Base-by-base conservation (phyloP, 1,140 invertebrate genomes). In the Hirudo medicinalis region DNA sequence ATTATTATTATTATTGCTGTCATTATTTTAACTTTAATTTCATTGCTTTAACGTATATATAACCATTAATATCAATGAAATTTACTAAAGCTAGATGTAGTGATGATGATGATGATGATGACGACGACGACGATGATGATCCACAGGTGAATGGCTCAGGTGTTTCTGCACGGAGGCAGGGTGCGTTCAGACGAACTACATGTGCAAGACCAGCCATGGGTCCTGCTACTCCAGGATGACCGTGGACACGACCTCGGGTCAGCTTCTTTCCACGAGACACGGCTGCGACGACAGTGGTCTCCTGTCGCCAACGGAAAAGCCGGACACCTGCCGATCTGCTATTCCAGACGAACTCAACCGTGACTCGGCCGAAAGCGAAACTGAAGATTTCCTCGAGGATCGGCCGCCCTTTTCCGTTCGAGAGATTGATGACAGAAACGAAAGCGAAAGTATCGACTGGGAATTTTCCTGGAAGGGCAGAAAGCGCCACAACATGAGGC, bases 181-280 rank as follows among this genome's bases (percentile, higher is more conserved):
- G 1, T 63, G 57, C 57, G 57, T 63, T 6, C 57, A 63, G 57
- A 63, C 57, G 57, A 63, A 63, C 57, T 63, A 63, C 57, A 63
- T 63, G 57, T 63, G 57, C 57, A 63, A 63, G 57, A 32, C 29
- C 57, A 63, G 15, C 22, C 22, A 13, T 6, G 22, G 22, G 17
- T 63, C 57, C 57, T 63, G 57, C 57, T 63, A 63, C 57, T 63
- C 57, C 29, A 63, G 22, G 22, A 63, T 63, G 22, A 63, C 22
- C 22, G 3, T 63, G 2, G 22, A 63, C 57, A 4, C 6, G 29
- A 63, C 57, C 57, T 63, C 29, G 29, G 11, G 19, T 63, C 13
- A 63, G 13, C 11, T 63, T 13, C 22, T 25, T 32, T 25, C 22
- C 29, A 32, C 19, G 57, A 32, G 22, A 22, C 57, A 63, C 29